Evolutionary conservation across 2,888 invertebrate genomes (phyloP).

Genomic region (Lepidochitona cinerea): DNA sequence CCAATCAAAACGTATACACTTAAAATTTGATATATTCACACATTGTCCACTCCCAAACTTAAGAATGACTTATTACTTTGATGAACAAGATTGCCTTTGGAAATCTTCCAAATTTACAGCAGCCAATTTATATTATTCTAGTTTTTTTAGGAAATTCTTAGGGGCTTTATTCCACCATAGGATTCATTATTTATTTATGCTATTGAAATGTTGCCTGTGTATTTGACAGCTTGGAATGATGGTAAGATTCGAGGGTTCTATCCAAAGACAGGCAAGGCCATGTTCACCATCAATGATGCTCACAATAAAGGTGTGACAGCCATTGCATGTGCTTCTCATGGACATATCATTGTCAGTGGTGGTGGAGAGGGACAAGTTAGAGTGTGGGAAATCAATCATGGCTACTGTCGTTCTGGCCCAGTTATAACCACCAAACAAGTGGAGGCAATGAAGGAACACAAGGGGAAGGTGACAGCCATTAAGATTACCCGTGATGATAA

Average conservation of each 20-base stretch:
- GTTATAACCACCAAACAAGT: constrained; percentile 32
- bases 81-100: no score
- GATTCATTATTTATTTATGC: no score
- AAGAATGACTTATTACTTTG: no score
- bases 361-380: constrained; percentile 88
- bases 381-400: constrained; percentile 56
- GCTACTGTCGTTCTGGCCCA: constrained; percentile 32
- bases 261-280: constrained; percentile 80
- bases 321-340: constrained; percentile 81
- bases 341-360: constrained; percentile 84
- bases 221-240: constrained; percentile 72
- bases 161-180: no score
- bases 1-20: no score
- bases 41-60: no score
- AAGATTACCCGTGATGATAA: constrained; percentile 83
- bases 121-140: no score
- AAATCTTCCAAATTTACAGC: no score
- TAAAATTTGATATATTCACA: no score
- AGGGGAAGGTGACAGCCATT: constrained; percentile 87
- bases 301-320: constrained; percentile 93
- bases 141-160: no score
- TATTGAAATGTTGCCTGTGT: no score
- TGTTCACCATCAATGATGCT: constrained; percentile 88
- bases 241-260: constrained; percentile 71
- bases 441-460: constrained; percentile 85